phyloP scores from a whole-genome alignment of 2,888 invertebrate species.

The Drosophila prolongata region DNA sequence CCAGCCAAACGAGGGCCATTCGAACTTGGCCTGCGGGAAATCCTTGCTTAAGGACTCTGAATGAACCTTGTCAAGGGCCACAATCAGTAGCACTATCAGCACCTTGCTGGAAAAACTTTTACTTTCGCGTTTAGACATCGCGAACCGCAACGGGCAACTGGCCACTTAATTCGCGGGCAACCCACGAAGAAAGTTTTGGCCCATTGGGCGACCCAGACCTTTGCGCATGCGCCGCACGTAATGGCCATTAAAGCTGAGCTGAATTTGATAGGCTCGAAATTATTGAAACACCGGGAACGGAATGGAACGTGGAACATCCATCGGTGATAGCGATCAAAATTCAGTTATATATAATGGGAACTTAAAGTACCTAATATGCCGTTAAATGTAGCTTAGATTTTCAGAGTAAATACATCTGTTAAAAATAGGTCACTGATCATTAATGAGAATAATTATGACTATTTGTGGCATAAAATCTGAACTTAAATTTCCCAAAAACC shows the following conservation, averaged over 20 bases:
- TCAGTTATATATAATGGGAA: not conserved
- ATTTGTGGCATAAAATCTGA: no score
- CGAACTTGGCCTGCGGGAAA: conserved; percentile 23
- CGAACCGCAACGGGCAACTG: conserved; percentile 55
- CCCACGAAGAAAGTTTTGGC: conserved; percentile 65
- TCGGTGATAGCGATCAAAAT: conserved; percentile 1
- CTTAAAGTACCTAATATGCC: not conserved
- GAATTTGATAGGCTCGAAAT: conserved; percentile 59
- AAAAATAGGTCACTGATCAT: not conserved
- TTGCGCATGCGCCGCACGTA: conserved; percentile 61
- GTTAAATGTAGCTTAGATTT: not conserved
- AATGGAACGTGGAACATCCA: conserved; percentile 10
- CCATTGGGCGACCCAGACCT: conserved; percentile 23
- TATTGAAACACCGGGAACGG: conserved; percentile 10
- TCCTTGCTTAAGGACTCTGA: not conserved
- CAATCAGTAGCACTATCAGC: conserved; percentile 14
- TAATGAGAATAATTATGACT: no score
- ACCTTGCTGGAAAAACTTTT: conserved; percentile 43
- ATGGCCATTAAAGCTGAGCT: conserved; percentile 63
- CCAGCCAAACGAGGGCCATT: conserved; percentile 62
- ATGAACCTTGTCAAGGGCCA: not conserved
- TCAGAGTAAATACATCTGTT: not conserved
- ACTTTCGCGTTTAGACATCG: conserved; percentile 58
- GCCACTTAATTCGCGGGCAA: conserved; percentile 23
- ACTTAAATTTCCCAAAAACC: no score